These are phyloP conservation scores for Diacarnus erythraeanus DNA, from an alignment of 37 sponge, comb jelly and placozoan genomes.

Conservation along the genomic window DNA sequence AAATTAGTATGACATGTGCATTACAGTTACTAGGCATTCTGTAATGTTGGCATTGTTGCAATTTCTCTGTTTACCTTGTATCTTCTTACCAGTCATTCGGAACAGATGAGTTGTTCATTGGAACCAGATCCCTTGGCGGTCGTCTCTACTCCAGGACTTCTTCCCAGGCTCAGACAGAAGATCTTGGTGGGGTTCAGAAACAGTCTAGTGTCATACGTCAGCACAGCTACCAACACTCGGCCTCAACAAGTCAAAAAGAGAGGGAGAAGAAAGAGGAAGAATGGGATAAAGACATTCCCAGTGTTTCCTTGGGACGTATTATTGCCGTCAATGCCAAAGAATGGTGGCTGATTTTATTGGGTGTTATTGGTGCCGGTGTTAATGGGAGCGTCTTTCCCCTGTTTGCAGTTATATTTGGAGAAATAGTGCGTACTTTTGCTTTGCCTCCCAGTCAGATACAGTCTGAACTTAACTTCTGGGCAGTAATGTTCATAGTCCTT, in stretches of 20 bases:
- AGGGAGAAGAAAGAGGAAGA: slow-evolving; percentile 41
- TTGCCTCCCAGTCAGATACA: slow-evolving; percentile 20
- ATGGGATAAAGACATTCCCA: slow-evolving; percentile 52
- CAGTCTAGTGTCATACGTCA: neutral
- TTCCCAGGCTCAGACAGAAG: neutral
- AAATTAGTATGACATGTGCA: too few species aligned
- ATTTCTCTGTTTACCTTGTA: neutral
- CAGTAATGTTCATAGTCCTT: slow-evolving; percentile 59
- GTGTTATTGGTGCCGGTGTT: slow-evolving; percentile 58
- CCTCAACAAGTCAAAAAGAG: neutral
- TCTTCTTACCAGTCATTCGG: neutral
- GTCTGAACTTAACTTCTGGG: slow-evolving; percentile 25
- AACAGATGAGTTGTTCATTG: neutral
- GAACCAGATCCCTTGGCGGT: neutral
- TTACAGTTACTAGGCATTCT: too few species aligned
- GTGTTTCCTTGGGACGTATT: slow-evolving; percentile 41
- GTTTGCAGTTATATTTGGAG: slow-evolving; percentile 80
- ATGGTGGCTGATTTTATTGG: slow-evolving; percentile 75
- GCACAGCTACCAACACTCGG: neutral
- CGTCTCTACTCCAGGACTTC: neutral
- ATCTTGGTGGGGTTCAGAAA: neutral
- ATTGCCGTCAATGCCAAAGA: slow-evolving; percentile 65
- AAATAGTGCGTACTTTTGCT: slow-evolving; percentile 48
- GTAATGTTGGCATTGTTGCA: too few species aligned
- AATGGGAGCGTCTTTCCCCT: slow-evolving; percentile 54